phyloP scores from a whole-genome alignment of 2,797 vertebrate genomes.

The Lutjanus campechanus region DNA sequence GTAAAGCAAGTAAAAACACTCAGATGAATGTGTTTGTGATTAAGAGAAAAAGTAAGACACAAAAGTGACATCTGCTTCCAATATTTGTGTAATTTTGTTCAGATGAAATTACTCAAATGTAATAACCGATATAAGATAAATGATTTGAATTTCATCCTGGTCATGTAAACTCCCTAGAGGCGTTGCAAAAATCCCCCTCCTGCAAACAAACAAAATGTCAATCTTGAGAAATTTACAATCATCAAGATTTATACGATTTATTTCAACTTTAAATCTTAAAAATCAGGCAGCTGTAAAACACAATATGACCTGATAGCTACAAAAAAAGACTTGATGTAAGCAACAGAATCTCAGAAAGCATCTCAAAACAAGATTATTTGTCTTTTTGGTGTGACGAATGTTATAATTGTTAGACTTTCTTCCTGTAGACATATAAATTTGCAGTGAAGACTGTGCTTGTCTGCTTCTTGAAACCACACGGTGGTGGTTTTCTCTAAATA shows the following conservation, averaged over 20 bases:
- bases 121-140: not conserved
- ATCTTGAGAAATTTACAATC: not conserved
- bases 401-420: not conserved
- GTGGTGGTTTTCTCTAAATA: conserved; percentile 1
- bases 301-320: not conserved
- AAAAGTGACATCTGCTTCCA: not conserved
- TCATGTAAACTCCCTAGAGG: not conserved
- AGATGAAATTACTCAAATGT: not conserved
- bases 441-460: not conserved
- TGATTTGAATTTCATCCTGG: not conserved
- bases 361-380: not conserved
- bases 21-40: conserved; percentile 14
- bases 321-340: not conserved
- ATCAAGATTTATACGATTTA: not conserved
- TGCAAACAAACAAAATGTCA: not conserved
- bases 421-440: not conserved
- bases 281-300: not conserved
- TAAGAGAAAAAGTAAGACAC: not conserved
- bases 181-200: not conserved
- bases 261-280: not conserved
- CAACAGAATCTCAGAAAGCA: not conserved
- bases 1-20: conserved; percentile 18
- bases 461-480: not conserved
- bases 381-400: not conserved
- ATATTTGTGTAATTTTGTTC: not conserved